Evolutionary conservation across 2,888 invertebrate species (phyloP).

Genomic region (Trisateles emortualis): DNA sequence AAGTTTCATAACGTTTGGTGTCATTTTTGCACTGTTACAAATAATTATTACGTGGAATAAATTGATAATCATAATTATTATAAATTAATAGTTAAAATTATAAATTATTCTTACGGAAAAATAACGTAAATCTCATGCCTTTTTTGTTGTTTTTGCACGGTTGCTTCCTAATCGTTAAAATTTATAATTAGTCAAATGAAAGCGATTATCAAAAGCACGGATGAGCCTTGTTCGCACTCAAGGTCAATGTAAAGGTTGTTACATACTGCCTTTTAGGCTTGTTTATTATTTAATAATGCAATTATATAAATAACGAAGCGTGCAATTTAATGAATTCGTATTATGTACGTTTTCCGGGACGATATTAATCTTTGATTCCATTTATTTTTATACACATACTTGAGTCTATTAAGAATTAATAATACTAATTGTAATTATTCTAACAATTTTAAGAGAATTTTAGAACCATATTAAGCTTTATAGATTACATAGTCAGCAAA

Average conservation of each 20-base stretch:
- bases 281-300: constrained; percentile 61
- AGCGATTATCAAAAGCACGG: constrained; percentile 66
- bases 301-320: constrained; percentile 71
- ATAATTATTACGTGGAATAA: not conserved
- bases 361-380: constrained; percentile 52
- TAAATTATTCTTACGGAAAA: constrained; percentile 11
- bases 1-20: no score
- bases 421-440: constrained; percentile 17
- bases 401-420: constrained; percentile 12
- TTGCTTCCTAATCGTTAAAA: constrained; percentile 12
- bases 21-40: no score
- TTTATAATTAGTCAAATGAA: constrained; percentile 46
- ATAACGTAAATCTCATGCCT: constrained; percentile 2
- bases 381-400: constrained; percentile 15
- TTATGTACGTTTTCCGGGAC: constrained; percentile 63
- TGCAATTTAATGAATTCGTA: constrained; percentile 62
- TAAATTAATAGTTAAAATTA: constrained; percentile 1
- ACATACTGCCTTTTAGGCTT: constrained; percentile 59
- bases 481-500: no score
- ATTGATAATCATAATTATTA: not conserved
- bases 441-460: no score
- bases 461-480: no score
- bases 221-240: constrained; percentile 75
- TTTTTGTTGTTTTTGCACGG: constrained; percentile 3
- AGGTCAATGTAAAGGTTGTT: constrained; percentile 63